Evolutionary conservation across 2,113 vertebrate species (phyloP).

Genomic region (Xenopus borealis): DNA sequence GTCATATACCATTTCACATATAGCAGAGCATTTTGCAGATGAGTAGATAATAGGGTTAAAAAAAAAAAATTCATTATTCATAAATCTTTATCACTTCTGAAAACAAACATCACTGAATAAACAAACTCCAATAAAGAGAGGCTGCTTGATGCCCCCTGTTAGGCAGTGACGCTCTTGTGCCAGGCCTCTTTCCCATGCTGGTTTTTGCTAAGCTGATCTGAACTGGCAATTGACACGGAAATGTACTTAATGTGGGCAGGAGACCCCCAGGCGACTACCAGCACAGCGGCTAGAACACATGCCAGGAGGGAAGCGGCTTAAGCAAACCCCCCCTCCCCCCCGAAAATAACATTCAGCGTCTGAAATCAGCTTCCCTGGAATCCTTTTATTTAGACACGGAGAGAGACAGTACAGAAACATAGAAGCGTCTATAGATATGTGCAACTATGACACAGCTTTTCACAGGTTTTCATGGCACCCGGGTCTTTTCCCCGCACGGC

Average conservation of each 20-base stretch:
- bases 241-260: slow-evolving; percentile 39
- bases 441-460: too few relatives aligned
- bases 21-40: too few relatives aligned
- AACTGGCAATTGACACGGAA: slow-evolving; percentile 42
- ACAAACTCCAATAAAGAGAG: too few relatives aligned
- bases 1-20: too few relatives aligned
- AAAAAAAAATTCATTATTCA: too few relatives aligned
- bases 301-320: slow-evolving; percentile 15
- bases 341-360: slow-evolving; percentile 2
- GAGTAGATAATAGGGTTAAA: too few relatives aligned
- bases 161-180: slow-evolving; percentile 11
- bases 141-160: slow-evolving; percentile 8
- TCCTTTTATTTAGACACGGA: neutral
- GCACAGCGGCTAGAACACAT: slow-evolving; percentile 6
- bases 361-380: neutral
- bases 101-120: too few relatives aligned
- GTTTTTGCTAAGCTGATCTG: slow-evolving; percentile 30
- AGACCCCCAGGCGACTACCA: slow-evolving; percentile 38
- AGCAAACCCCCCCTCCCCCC: neutral
- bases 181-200: slow-evolving; percentile 17
- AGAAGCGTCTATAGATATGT: too few relatives aligned
- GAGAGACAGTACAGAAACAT: neutral
- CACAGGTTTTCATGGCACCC: neutral
- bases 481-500: slow-evolving; percentile 20
- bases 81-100: too few relatives aligned